Percentiles rank a stretch among this genome's conserved stretches.
Evolutionary conservation across 2,888 invertebrate species (phyloP).

Genomic region (Clanis bilineata): DNA sequence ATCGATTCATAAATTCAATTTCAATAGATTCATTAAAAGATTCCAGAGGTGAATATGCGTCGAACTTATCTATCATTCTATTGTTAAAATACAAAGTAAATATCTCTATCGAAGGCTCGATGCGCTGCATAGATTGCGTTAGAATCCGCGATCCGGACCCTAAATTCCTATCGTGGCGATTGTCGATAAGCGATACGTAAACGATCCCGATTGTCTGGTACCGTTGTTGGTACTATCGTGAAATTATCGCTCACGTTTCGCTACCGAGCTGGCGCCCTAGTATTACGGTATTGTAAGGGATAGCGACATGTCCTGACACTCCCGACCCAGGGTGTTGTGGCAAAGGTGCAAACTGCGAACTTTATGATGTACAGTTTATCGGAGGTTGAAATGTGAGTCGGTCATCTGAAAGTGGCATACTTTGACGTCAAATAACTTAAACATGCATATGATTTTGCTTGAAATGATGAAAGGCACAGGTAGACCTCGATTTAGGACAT

Average conservation of each 20-base stretch:
- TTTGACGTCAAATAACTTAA: not conserved
- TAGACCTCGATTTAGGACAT: no score
- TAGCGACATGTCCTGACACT: not conserved
- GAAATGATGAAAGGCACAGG: no score
- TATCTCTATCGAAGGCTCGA: slow-evolving; percentile 47
- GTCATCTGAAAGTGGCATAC: not conserved
- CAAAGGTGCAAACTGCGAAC: slow-evolving; percentile 12
- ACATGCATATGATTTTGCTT: not conserved
- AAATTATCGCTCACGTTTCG: slow-evolving; percentile 80
- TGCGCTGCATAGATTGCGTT: slow-evolving; percentile 48
- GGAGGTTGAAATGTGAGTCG: not conserved
- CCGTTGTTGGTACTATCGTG: slow-evolving; percentile 70
- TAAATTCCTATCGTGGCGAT: slow-evolving; percentile 74
- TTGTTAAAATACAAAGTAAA: slow-evolving; percentile 41
- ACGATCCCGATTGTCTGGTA: slow-evolving; percentile 71
- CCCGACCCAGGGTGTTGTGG: not conserved
- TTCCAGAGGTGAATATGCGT: slow-evolving; percentile 8
- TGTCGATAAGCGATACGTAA: slow-evolving; percentile 74
- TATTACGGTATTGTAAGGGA: slow-evolving; percentile 52
- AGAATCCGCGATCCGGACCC: slow-evolving; percentile 38
- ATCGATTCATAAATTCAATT: slow-evolving; percentile 7
- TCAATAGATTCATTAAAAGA: slow-evolving; percentile 13
- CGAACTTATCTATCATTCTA: slow-evolving; percentile 26
- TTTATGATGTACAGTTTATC: not conserved
- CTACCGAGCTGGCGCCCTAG: slow-evolving; percentile 63